phyloP scores from a whole-genome alignment of 2,888 invertebrate species.

The Nymphalis polychloros region DNA sequence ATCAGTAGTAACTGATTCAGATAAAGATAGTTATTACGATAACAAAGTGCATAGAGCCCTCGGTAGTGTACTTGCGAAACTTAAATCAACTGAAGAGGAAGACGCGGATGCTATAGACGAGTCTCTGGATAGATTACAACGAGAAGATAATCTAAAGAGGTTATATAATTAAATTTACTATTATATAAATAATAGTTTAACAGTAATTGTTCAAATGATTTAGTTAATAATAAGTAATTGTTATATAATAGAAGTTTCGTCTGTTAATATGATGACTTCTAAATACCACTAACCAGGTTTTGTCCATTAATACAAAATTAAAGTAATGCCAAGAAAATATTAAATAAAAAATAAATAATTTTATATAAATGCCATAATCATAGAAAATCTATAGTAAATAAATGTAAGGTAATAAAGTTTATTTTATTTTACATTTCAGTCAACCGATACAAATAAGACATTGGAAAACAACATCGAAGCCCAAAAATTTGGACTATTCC shows the following conservation, averaged over 20 bases:
- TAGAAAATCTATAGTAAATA: too few species aligned
- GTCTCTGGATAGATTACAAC: slow-evolving; percentile 38
- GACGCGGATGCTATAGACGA: slow-evolving; percentile 14
- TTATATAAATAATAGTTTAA: too few species aligned
- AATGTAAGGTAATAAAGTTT: too few species aligned
- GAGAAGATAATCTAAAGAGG: slow-evolving; percentile 40
- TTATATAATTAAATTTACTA: not conserved
- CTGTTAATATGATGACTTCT: too few species aligned
- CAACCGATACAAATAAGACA: slow-evolving; percentile 25
- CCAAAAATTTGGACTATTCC: slow-evolving; percentile 37
- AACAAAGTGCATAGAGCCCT: not conserved
- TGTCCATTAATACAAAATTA: too few species aligned
- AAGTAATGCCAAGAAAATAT: too few species aligned
- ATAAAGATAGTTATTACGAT: not conserved
- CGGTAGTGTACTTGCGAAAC: not conserved
- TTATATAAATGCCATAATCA: too few species aligned
- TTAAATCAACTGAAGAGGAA: not conserved
- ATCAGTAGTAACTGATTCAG: slow-evolving; percentile 5
- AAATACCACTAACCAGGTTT: too few species aligned
- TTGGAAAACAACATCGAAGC: slow-evolving; percentile 27
- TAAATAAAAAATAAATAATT: too few species aligned
- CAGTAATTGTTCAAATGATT: too few species aligned
- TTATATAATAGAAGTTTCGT: too few species aligned
- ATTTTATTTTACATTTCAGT: slow-evolving; percentile 21
- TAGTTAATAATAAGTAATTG: too few species aligned